Percentiles rank a stretch among this genome's conserved stretches.
Evolutionary conservation across 1,140 invertebrate species (phyloP).

Genomic region (Myzus persicae): DNA sequence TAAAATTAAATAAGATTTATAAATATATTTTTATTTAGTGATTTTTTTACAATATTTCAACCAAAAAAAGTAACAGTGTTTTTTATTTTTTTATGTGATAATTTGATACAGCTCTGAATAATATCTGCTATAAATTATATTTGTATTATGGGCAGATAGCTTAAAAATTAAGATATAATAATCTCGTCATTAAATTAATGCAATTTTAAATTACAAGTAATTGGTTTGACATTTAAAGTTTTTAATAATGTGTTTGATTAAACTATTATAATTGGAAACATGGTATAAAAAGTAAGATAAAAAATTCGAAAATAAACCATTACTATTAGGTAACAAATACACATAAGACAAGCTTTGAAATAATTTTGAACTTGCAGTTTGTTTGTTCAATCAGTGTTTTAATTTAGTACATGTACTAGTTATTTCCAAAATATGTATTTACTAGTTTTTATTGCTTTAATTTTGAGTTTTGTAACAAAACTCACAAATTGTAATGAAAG

Average conservation of each 20-base stretch:
- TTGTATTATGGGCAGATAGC: too few species aligned
- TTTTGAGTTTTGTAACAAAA: background rate
- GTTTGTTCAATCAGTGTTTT: background rate
- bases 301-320: background rate
- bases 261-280: slow-evolving; percentile 63
- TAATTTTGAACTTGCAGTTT: background rate
- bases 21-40: background rate
- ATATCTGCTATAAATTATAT: background rate
- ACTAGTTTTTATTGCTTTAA: background rate
- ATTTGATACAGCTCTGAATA: background rate
- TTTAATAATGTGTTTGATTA: background rate
- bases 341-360: background rate
- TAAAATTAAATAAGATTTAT: background rate
- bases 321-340: background rate
- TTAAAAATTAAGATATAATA: too few species aligned
- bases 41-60: background rate
- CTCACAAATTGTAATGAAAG: slow-evolving; percentile 28
- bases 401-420: background rate
- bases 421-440: background rate
- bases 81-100: too few species aligned
- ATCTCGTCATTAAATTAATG: too few species aligned
- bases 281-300: background rate
- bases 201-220: background rate
- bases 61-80: background rate
- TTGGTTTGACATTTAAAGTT: background rate